Conservation (phyloP, 2,797 vertebrate genomes). For the Phrynocephalus forsythii region DNA sequence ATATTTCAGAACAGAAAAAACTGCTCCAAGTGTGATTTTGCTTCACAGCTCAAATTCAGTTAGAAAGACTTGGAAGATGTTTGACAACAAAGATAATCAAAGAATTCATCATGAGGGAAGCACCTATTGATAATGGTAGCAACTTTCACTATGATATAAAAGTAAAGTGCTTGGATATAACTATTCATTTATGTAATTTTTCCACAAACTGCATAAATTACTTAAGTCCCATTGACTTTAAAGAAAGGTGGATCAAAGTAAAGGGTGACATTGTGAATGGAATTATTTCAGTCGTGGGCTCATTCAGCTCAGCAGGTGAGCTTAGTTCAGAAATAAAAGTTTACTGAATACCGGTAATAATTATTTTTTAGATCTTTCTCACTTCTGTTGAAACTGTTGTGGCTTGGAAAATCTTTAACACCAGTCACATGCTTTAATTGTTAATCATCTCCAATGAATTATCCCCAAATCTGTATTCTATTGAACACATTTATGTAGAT, state of each 20-base stretch:
- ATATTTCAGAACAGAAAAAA: constrained; percentile 2
- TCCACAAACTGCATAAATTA: neutral
- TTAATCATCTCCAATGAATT: neutral
- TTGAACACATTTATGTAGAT: neutral
- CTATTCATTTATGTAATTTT: neutral
- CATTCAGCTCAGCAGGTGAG: neutral
- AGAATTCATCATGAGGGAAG: neutral
- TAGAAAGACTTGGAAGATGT: neutral
- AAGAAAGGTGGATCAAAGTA: neutral
- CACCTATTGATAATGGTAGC: neutral
- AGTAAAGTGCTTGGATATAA: neutral
- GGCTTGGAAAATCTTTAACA: neutral
- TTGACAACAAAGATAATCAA: neutral
- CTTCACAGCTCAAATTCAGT: neutral
- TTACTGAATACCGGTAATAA: neutral
- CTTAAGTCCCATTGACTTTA: neutral
- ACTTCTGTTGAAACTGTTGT: neutral
- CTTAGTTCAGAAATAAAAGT: neutral
- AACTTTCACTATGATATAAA: neutral
- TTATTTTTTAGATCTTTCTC: neutral
- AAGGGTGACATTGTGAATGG: neutral
- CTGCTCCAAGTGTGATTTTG: neutral
- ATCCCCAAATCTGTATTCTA: neutral
- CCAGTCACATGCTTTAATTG: neutral
- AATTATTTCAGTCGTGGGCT: neutral